Conservation (phyloP, 2,888 invertebrate species). For the Notocelia uddmanniana region DNA sequence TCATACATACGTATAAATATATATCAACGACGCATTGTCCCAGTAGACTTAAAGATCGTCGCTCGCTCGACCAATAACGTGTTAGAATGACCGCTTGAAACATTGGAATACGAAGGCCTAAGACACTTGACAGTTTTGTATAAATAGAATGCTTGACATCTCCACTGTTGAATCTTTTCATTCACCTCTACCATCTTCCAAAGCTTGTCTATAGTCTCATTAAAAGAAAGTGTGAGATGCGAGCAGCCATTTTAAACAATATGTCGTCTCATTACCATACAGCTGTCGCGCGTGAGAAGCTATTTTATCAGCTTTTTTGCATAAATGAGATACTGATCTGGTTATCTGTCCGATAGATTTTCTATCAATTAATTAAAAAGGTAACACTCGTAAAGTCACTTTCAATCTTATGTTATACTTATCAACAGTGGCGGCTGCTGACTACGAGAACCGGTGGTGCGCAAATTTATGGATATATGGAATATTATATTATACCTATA, state of each 20-base stretch:
- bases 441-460: no score
- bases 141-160: neutral
- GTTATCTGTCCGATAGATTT: neutral
- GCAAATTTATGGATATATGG: no score
- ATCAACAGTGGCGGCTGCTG: no score
- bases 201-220: conserved; percentile 17
- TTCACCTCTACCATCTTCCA: neutral
- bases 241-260: conserved; percentile 26
- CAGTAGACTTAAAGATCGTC: no score
- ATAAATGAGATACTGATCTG: conserved; percentile 10
- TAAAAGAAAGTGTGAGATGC: conserved; percentile 36
- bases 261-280: conserved; percentile 31
- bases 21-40: no score
- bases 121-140: neutral
- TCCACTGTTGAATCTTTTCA: conserved; percentile 13
- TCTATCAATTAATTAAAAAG: neutral
- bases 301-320: conserved; percentile 7
- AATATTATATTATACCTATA: no score
- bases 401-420: no score
- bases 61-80: no score
- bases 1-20: no score
- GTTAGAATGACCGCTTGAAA: no score
- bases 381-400: no score
- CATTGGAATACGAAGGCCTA: no score
- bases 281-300: conserved; percentile 27